These are phyloP conservation scores for Heliconius eleuchia DNA, from an alignment of 1,140 invertebrate species.

Conservation along the genomic window DNA sequence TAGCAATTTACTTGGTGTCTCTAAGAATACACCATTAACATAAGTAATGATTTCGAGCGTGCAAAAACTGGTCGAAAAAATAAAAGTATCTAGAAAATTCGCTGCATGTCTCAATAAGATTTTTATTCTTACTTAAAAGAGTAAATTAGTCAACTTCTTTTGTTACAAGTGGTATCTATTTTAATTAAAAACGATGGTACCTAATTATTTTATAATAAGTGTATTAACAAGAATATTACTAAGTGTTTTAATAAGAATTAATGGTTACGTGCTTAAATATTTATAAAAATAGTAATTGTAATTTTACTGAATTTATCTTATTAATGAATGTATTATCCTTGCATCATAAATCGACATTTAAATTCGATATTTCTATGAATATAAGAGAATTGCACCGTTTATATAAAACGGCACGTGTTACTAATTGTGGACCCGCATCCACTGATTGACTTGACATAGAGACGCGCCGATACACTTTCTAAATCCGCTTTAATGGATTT, in stretches of 20 bases:
- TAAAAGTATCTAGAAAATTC: slow-evolving; percentile 11
- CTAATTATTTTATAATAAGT: too few species aligned
- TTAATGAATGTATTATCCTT: not conserved
- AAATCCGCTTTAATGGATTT: slow-evolving; percentile 18
- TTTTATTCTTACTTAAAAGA: slow-evolving; percentile 24
- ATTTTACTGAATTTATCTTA: too few species aligned
- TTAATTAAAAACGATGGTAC: not conserved
- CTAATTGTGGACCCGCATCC: slow-evolving; percentile 74
- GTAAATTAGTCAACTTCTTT: slow-evolving; percentile 11
- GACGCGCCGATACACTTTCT: slow-evolving; percentile 52
- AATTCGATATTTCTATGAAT: slow-evolving; percentile 59
- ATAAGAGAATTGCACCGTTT: slow-evolving; percentile 71
- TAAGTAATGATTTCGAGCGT: slow-evolving; percentile 31
- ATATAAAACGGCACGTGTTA: slow-evolving; percentile 63
- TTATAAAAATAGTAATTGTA: too few species aligned
- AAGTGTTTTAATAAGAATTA: too few species aligned
- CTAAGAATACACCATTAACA: slow-evolving; percentile 16
- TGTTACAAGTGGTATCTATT: not conserved
- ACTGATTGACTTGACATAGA: slow-evolving; percentile 67
- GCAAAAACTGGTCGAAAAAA: slow-evolving; percentile 23
- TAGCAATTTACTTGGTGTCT: slow-evolving; percentile 31
- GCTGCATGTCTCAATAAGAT: slow-evolving; percentile 3
- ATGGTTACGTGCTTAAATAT: too few species aligned
- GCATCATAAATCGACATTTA: slow-evolving; percentile 44
- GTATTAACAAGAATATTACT: too few species aligned